A percentile compares a stretch with the other conserved stretches of the same genome.
Conservation (phyloP, 2,888 invertebrate species). For the Amphimallon solstitiale region DNA sequence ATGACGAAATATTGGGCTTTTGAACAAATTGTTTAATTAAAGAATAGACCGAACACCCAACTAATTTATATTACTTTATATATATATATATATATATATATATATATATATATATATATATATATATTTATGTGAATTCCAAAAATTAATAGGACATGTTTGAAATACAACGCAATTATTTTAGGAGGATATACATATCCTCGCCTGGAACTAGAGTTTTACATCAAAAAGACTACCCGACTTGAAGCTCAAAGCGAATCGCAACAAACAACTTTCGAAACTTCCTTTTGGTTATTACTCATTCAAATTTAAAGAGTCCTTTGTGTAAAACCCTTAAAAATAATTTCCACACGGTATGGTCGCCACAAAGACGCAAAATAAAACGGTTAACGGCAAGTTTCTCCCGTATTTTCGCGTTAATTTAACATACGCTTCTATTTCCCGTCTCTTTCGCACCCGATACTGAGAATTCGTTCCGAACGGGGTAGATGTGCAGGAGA, state of each 20-base stretch:
- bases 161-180: conserved; percentile 12
- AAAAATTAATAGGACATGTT: not conserved
- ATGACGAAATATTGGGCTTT: too few relatives aligned
- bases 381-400: conserved; percentile 52
- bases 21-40: too few relatives aligned
- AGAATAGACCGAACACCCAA: too few relatives aligned
- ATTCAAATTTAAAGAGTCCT: conserved; percentile 53
- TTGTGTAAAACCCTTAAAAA: conserved; percentile 55
- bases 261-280: conserved; percentile 49
- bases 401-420: conserved; percentile 38
- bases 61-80: too few relatives aligned
- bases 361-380: conserved; percentile 55
- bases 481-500: conserved; percentile 21
- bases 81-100: too few relatives aligned
- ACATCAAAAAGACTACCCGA: conserved; percentile 37
- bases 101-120: too few relatives aligned
- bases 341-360: conserved; percentile 55
- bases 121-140: not conserved
- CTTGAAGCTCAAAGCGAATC: conserved; percentile 43
- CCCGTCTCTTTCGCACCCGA: conserved; percentile 14
- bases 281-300: conserved; percentile 51
- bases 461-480: conserved; percentile 16
- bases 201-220: conserved; percentile 11
- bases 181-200: not conserved
- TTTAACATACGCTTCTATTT: conserved; percentile 21